phyloP scores from a whole-genome alignment of 2,113 vertebrate species.

The Rhynchomys soricoides region DNA sequence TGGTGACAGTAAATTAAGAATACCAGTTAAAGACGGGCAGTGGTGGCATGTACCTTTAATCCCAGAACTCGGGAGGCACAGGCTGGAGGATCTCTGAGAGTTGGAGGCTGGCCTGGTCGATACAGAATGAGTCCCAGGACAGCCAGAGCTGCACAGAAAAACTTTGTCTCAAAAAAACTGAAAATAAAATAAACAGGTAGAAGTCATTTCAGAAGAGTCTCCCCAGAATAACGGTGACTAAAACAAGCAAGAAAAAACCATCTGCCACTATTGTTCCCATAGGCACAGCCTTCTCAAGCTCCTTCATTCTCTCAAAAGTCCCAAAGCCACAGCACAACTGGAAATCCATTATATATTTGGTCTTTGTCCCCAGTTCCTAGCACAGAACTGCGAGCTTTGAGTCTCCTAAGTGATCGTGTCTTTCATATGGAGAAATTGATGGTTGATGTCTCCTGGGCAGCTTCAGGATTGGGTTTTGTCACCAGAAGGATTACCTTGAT shows the following conservation, averaged over 20 bases:
- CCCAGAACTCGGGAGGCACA: background rate
- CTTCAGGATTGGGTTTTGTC: background rate
- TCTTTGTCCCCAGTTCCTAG: background rate
- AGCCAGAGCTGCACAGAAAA: background rate
- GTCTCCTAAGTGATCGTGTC: background rate
- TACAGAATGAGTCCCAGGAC: background rate
- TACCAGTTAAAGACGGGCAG: background rate
- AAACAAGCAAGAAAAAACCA: background rate
- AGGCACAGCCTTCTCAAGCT: background rate
- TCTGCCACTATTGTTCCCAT: background rate
- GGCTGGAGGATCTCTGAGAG: background rate
- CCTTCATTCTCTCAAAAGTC: background rate
- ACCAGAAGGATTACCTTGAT: background rate
- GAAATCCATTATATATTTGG: background rate
- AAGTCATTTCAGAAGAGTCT: background rate
- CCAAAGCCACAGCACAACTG: background rate
- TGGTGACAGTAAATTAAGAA: background rate
- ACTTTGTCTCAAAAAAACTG: background rate
- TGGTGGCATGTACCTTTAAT: background rate
- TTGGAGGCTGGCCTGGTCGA: background rate
- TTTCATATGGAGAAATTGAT: background rate
- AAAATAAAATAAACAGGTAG: background rate
- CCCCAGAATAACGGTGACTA: background rate
- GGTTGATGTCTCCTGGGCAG: background rate
- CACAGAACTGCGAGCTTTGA: background rate